Evolutionary conservation across 2,113 vertebrate species (phyloP).

Genomic region (Salvelinus namaycush): DNA sequence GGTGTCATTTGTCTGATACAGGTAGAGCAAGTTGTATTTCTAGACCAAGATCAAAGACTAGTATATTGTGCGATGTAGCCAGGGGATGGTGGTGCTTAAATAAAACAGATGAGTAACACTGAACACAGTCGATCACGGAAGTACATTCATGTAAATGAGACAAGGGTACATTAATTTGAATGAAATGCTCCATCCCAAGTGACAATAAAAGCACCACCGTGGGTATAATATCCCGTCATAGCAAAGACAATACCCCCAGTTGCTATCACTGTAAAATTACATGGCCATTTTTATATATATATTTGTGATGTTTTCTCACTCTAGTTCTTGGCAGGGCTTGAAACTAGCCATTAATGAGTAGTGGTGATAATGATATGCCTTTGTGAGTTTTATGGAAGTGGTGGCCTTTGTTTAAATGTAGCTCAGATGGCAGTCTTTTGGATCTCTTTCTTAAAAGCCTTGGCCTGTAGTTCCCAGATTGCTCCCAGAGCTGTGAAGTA

Average conservation of each 20-base stretch:
- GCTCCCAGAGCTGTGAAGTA: constrained; percentile 41
- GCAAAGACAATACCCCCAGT: constrained; percentile 40
- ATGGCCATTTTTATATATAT: constrained; percentile 26
- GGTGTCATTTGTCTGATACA: neutral
- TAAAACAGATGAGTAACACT: constrained; percentile 36
- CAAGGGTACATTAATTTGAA: neutral
- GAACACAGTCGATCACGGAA: constrained; percentile 38
- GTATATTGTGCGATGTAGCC: neutral
- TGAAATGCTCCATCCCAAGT: constrained; percentile 17
- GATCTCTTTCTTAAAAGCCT: constrained; percentile 27
- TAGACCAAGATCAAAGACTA: neutral
- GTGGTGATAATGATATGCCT: constrained; percentile 49
- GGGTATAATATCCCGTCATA: constrained; percentile 51
- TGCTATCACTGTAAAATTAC: constrained; percentile 41
- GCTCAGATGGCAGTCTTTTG: constrained; percentile 59
- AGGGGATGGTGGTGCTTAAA: neutral
- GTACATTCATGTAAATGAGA: neutral
- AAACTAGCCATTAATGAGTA: constrained; percentile 45
- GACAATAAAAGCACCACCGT: constrained; percentile 25
- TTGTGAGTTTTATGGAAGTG: constrained; percentile 41
- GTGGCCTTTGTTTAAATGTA: constrained; percentile 40
- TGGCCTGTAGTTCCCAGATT: neutral
- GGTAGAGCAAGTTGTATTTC: neutral
- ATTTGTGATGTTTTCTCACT: constrained; percentile 50
- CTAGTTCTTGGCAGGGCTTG: constrained; percentile 32